Conservation (phyloP, 2,888 invertebrate species). For the Eupithecia inturbata region DNA sequence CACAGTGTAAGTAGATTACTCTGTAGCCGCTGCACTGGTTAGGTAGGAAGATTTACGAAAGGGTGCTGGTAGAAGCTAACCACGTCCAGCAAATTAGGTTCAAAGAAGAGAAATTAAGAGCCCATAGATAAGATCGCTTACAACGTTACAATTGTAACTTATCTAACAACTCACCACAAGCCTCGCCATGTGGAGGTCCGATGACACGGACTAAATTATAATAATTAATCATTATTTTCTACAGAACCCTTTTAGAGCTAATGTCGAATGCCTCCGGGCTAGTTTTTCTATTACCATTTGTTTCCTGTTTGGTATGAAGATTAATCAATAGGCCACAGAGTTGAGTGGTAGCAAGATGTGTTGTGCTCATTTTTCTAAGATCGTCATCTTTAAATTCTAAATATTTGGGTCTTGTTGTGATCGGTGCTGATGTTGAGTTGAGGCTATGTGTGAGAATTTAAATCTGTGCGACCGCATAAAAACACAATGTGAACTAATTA, state of each 20-base stretch:
- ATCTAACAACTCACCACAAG: constrained; percentile 7
- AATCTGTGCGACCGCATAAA: no score
- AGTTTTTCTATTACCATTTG: constrained; percentile 66
- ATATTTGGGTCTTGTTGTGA: neutral
- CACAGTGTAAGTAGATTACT: no score
- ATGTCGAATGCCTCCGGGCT: constrained; percentile 73
- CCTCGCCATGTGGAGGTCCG: constrained; percentile 61
- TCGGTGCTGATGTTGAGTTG: neutral
- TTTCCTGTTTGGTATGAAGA: constrained; percentile 69
- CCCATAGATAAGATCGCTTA: neutral
- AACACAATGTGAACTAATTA: no score
- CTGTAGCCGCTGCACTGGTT: no score
- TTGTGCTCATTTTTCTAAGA: constrained; percentile 29
- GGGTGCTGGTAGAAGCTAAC: no score
- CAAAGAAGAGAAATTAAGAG: no score
- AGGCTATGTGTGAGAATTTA: no score
- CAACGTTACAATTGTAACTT: neutral
- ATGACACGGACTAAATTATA: constrained; percentile 79
- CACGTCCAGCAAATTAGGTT: no score
- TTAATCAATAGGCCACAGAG: constrained; percentile 72
- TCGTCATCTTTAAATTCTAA: constrained; percentile 17
- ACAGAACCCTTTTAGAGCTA: constrained; percentile 67
- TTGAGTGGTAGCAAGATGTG: constrained; percentile 46
- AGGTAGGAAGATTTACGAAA: no score
- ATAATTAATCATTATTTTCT: constrained; percentile 81